A percentile compares a stretch with the other conserved stretches of the same genome.
These are phyloP conservation scores for Nudaria mundana DNA, from an alignment of 2,888 invertebrate species.

Conservation along the genomic window DNA sequence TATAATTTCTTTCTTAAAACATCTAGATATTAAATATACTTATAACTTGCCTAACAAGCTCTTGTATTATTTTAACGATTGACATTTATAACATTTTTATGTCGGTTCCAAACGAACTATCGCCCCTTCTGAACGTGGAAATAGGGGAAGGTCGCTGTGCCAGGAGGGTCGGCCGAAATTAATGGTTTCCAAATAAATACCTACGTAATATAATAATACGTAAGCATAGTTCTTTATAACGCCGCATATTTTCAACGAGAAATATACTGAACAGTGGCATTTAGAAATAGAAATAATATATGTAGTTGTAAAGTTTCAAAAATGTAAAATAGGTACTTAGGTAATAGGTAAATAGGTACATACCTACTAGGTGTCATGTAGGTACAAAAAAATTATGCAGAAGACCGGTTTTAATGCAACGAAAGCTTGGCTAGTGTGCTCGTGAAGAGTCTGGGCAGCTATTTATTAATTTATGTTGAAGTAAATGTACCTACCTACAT, in stretches of 20 bases:
- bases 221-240: background rate
- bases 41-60: too few relatives aligned
- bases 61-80: background rate
- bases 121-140: conserved; percentile 33
- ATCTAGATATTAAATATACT: too few relatives aligned
- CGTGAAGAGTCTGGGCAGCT: conserved; percentile 15
- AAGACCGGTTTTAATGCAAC: conserved; percentile 41
- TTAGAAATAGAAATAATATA: conserved; percentile 6
- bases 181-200: conserved; percentile 13
- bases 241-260: conserved; percentile 4
- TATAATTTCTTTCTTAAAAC: too few relatives aligned
- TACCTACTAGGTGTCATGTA: conserved; percentile 20
- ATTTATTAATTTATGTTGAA: conserved; percentile 15
- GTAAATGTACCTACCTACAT: conserved; percentile 13
- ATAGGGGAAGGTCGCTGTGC: conserved; percentile 50
- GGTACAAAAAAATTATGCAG: conserved; percentile 26
- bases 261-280: background rate
- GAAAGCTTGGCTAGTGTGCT: conserved; percentile 30
- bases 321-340: too few relatives aligned
- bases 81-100: conserved; percentile 1
- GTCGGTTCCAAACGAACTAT: conserved; percentile 31
- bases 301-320: too few relatives aligned
- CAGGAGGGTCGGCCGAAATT: conserved; percentile 33
- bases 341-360: conserved; percentile 19
- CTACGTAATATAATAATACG: background rate